Conservation (phyloP, 2,113 vertebrate genomes). For the Hylia prasina region DNA sequence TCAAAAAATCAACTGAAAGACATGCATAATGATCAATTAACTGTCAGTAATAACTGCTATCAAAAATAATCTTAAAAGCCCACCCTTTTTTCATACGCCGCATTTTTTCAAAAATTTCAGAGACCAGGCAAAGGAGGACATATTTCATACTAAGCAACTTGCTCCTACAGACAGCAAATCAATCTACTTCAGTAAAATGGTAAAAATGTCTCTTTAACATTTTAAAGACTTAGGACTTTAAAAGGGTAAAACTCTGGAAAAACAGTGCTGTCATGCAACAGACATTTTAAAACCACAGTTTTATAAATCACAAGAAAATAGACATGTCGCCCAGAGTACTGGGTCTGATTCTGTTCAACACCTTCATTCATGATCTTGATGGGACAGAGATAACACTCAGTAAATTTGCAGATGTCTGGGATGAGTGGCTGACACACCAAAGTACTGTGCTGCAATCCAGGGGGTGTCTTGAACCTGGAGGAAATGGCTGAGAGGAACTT, state of each 20-base stretch:
- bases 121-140: neutral
- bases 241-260: neutral
- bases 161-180: neutral
- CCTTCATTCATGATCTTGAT: neutral
- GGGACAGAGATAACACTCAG: too few relatives aligned
- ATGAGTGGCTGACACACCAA: accelerated
- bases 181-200: neutral
- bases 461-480: neutral
- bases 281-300: neutral
- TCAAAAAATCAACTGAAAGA: neutral
- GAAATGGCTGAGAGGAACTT: neutral
- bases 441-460: neutral
- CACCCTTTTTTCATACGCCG: neutral
- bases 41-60: neutral
- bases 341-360: neutral
- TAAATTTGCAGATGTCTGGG: neutral
- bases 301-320: neutral
- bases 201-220: neutral
- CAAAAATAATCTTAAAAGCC: neutral
- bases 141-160: neutral
- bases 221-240: neutral
- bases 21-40: neutral
- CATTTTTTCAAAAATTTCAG: neutral
- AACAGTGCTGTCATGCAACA: neutral
- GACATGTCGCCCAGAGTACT: too few relatives aligned